Base-by-base conservation (phyloP, 2,797 vertebrate species). In the Chelonia mydas region DNA sequence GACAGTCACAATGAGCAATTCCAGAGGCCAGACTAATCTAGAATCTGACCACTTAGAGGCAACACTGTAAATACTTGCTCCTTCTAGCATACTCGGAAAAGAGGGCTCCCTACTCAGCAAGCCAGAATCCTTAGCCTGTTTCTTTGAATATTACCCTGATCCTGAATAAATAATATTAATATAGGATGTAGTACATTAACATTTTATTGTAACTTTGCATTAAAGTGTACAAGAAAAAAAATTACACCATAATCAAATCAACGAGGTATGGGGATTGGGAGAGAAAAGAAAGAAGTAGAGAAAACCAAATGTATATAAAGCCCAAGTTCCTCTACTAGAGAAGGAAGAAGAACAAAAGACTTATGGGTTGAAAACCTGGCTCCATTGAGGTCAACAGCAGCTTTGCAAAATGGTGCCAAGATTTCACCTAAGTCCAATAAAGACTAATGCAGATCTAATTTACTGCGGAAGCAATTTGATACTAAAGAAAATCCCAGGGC, bases 1-100 rank as follows among this genome's bases (percentile, higher is more conserved):
- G 51, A 15, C 0, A 5, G 61, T 57, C 0, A 0, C 19, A 83
- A 74, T 37, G 59, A 45, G 11, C 54, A 33, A 13, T 72, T 88
- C 53, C 6, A 17, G 53, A 17, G 85, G 11, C 12, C 80, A 82
- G 54, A 21, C 9, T 90, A 86, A 47, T 83, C 68, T 68, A 1
- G 11, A 91, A 12, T 2, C 31, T 81, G 41, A 15, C 5, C 12
- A 5, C 61, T 90, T 92, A 53, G 79, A 82, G 68, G 19, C 45
- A 31, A 2, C 5, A 3, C 3, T 88, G 84, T 83, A 57, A 77
- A 88, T 94, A 89, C 16, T 3, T n/a, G 11, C 81, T 96, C 57
- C 28, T 81, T 88, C 16, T 23, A 25, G 7, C 81, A 90, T 54
- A 31, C 37, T 79, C 57, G 59, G 19, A 33, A 47, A 65, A 4